Percentiles rank a stretch among this genome's conserved stretches.
Evolutionary conservation across 2,113 vertebrate genomes (phyloP).

Genomic region (Panthera leo): DNA sequence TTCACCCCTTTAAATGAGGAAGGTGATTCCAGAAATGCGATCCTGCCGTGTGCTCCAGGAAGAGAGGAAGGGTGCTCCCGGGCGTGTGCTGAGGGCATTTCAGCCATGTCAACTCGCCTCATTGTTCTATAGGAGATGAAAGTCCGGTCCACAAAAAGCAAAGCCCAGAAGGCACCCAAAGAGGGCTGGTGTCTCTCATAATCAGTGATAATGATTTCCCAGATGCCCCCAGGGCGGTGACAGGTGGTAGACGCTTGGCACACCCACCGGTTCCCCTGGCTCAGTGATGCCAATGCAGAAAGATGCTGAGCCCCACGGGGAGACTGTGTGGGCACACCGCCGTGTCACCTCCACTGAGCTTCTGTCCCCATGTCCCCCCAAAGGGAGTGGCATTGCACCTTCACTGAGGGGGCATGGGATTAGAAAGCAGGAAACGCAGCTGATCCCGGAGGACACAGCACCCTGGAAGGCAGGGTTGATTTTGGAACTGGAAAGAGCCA

Average conservation of each 20-base stretch:
- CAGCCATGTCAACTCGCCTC: too few relatives aligned
- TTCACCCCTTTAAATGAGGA: background rate
- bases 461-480: background rate
- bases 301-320: background rate
- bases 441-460: background rate
- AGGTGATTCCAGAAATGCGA: background rate
- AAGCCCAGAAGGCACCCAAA: background rate
- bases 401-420: background rate
- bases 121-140: too few relatives aligned
- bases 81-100: accelerated
- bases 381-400: background rate
- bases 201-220: background rate
- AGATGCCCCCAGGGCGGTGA: background rate
- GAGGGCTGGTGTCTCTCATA: background rate
- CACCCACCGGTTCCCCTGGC: too few relatives aligned
- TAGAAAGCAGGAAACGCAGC: background rate
- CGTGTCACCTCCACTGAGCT: background rate
- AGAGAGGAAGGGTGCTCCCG: background rate
- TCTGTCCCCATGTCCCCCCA: background rate
- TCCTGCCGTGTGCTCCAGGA: background rate
- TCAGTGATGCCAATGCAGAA: accelerated
- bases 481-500: background rate
- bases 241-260: accelerated
- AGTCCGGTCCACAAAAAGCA: background rate
- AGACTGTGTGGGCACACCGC: background rate